phyloP scores from a whole-genome alignment of 2,888 invertebrate genomes.

The Microctonus aethiopoides region DNA sequence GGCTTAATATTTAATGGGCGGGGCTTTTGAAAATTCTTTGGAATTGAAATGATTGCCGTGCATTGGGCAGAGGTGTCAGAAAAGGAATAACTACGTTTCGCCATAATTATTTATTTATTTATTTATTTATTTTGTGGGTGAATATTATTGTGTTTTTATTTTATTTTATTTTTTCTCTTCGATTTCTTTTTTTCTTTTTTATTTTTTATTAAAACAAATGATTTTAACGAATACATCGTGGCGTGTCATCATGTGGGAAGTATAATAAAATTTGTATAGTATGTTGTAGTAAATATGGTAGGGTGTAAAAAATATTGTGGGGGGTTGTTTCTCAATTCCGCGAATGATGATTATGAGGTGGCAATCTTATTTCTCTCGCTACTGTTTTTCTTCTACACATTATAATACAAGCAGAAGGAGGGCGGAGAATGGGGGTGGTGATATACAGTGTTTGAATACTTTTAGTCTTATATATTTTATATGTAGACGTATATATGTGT shows the following conservation, averaged over 20 bases:
- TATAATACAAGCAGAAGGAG: not conserved
- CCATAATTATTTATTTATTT: constrained; percentile 16
- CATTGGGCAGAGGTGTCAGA: constrained; percentile 38
- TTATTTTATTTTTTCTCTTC: not conserved
- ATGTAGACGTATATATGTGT: not conserved
- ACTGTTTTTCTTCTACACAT: not conserved
- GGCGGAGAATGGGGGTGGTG: constrained; percentile 15
- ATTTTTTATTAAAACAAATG: not conserved
- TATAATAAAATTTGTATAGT: not conserved
- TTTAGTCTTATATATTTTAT: no score
- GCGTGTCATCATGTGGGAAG: not conserved
- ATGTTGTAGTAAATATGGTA: not conserved
- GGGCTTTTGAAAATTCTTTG: constrained; percentile 44
- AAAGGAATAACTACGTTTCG: constrained; percentile 30
- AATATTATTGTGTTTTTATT: constrained; percentile 1
- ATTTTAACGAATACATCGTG: not conserved
- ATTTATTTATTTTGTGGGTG: constrained; percentile 3
- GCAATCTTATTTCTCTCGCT: not conserved
- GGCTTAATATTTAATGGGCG: constrained; percentile 58
- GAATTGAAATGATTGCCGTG: constrained; percentile 47
- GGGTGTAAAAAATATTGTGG: not conserved
- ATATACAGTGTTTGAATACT: not conserved
- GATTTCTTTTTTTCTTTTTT: constrained; percentile 14
- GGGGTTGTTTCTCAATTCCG: not conserved
- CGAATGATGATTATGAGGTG: not conserved